A percentile compares a stretch with the other conserved stretches of the same genome.
Conservation (phyloP, 1,140 invertebrate genomes). For the Brachionus angularis region DNA sequence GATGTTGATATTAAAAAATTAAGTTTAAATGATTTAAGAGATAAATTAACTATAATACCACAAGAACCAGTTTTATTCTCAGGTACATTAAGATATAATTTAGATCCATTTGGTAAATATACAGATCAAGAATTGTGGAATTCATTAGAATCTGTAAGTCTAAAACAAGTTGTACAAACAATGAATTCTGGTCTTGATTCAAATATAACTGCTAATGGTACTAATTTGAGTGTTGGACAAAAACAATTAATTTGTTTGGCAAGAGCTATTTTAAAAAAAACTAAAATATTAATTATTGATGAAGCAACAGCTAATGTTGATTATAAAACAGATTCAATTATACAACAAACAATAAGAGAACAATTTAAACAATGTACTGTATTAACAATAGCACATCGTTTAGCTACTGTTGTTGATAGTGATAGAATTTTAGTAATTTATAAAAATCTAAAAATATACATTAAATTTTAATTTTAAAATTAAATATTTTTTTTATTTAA, state of each 20-base stretch:
- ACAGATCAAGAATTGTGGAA: constrained; percentile 52
- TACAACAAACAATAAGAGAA: constrained; percentile 56
- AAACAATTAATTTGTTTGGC: constrained; percentile 61
- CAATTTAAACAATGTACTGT: constrained; percentile 57
- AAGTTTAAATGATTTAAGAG: constrained; percentile 59
- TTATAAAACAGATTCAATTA: constrained; percentile 55
- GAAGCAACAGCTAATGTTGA: constrained; percentile 59
- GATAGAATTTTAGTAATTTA: constrained; percentile 39
- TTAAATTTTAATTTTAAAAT: neutral
- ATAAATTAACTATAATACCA: constrained; percentile 61
- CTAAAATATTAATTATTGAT: constrained; percentile 55
- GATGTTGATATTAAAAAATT: constrained; percentile 50
- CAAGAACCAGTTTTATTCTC: constrained; percentile 67
- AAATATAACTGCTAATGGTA: constrained; percentile 45
- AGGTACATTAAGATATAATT: constrained; percentile 73
- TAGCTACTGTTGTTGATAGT: constrained; percentile 59
- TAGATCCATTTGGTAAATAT: constrained; percentile 75
- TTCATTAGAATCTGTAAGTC: constrained; percentile 45
- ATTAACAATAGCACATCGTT: constrained; percentile 59
- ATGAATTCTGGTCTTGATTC: constrained; percentile 50
- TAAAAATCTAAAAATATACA: neutral
- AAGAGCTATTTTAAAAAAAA: constrained; percentile 57
- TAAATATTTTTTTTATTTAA: neutral
- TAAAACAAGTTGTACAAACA: constrained; percentile 9
- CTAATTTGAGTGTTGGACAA: constrained; percentile 69